Evolutionary conservation across 2,113 vertebrate genomes (phyloP).

Genomic region (Pedetes capensis): DNA sequence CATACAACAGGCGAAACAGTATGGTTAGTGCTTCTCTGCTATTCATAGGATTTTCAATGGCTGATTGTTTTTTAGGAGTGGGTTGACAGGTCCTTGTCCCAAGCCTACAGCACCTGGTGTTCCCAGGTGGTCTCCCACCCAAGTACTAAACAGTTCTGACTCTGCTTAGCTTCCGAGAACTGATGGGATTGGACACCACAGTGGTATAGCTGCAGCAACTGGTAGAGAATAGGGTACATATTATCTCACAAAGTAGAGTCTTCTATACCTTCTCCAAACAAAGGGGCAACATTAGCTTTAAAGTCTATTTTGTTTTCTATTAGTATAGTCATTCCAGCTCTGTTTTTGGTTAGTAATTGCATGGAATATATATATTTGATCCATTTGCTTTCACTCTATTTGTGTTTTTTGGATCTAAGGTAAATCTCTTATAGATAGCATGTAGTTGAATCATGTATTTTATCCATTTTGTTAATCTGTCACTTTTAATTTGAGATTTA

Average conservation of each 20-base stretch:
- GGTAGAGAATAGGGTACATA: too few relatives aligned
- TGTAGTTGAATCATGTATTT: neutral
- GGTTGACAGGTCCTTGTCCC: too few relatives aligned
- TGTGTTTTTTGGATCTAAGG: neutral
- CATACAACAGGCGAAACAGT: too few relatives aligned
- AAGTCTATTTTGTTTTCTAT: neutral
- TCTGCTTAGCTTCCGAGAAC: too few relatives aligned
- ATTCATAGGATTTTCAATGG: too few relatives aligned
- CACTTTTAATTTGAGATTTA: constrained; percentile 1
- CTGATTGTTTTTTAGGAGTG: too few relatives aligned
- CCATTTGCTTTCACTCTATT: neutral
- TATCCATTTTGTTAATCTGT: constrained; percentile 3
- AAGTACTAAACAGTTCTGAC: too few relatives aligned
- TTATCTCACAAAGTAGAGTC: neutral
- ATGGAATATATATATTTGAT: neutral
- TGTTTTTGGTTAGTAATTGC: neutral
- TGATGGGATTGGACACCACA: too few relatives aligned
- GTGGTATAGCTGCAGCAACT: too few relatives aligned
- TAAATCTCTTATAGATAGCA: neutral
- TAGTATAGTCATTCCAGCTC: neutral
- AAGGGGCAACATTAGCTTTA: neutral
- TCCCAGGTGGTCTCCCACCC: too few relatives aligned
- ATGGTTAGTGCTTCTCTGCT: too few relatives aligned
- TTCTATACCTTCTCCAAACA: neutral
- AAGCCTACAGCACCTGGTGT: too few relatives aligned